phyloP scores from a whole-genome alignment of 2,797 vertebrate species.

The Alosa sapidissima region DNA sequence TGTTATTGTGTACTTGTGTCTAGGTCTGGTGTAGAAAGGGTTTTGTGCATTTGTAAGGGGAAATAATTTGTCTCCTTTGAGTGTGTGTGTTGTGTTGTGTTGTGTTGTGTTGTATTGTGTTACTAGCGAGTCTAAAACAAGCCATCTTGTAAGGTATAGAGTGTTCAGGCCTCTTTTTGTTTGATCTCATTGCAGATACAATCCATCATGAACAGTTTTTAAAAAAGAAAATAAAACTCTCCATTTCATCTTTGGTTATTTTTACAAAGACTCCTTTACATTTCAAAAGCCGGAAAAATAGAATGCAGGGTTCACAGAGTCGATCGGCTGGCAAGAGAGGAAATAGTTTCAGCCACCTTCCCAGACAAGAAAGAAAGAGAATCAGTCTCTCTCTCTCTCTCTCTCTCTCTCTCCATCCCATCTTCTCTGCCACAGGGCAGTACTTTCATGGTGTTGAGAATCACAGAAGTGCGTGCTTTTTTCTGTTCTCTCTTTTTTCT shows the following conservation, averaged over 20 bases:
- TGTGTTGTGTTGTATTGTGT: neutral
- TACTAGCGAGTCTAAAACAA: neutral
- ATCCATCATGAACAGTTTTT: neutral
- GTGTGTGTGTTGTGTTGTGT: neutral
- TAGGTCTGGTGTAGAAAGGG: neutral
- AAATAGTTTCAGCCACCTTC: constrained; percentile 33
- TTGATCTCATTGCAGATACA: neutral
- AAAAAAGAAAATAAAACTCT: neutral
- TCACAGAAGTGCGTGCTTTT: constrained; percentile 38
- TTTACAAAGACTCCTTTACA: neutral
- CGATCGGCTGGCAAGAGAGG: neutral
- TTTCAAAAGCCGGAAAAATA: neutral
- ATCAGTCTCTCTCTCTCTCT: neutral
- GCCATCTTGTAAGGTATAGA: neutral
- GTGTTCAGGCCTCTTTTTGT: neutral
- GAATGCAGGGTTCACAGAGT: neutral
- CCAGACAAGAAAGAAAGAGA: neutral
- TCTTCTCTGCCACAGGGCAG: constrained; percentile 46
- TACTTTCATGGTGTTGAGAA: constrained; percentile 47
- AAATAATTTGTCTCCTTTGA: neutral
- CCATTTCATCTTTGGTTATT: neutral
- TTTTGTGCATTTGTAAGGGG: neutral
- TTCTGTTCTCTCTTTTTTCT: constrained; percentile 24
- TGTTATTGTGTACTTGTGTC: neutral
- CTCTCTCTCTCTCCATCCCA: constrained; percentile 37